Percentiles rank a stretch among this genome's conserved stretches.
These are phyloP conservation scores for Malthinus seriepunctatus DNA, from an alignment of 2,888 invertebrate genomes.

Conservation along the genomic window DNA sequence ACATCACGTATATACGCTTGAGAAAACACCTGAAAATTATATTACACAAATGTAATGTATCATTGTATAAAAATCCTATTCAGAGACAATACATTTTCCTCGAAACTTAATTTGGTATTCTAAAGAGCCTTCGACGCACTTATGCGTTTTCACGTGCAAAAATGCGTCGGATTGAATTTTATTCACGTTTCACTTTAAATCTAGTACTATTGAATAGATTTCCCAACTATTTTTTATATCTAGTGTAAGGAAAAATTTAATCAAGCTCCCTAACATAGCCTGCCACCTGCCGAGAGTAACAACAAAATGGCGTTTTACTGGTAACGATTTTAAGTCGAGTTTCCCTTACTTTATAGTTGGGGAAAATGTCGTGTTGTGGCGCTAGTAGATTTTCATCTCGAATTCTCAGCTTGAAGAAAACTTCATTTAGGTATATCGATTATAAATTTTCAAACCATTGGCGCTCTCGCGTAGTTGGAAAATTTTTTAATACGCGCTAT, in stretches of 20 bases:
- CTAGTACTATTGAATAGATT: background rate
- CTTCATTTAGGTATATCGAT: background rate
- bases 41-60: conserved; percentile 19
- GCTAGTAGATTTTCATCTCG: conserved; percentile 1
- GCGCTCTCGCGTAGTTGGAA: background rate
- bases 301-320: conserved; percentile 5
- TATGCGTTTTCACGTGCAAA: conserved; percentile 18
- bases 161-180: conserved; percentile 20
- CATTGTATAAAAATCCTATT: conserved; percentile 23
- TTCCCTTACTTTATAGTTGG: conserved; percentile 5
- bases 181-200: conserved; percentile 13
- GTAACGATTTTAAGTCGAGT: conserved; percentile 8
- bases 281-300: conserved; percentile 18
- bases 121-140: conserved; percentile 5
- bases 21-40: conserved; percentile 12
- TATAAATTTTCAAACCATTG: background rate
- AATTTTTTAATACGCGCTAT: too few relatives aligned
- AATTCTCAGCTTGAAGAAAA: background rate
- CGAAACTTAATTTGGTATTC: conserved; percentile 22
- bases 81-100: conserved; percentile 19
- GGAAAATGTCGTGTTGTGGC: conserved; percentile 10
- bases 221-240: conserved; percentile 2
- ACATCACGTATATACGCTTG: conserved; percentile 8
- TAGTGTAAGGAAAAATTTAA: background rate
- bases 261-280: background rate